Conservation (phyloP, 2,113 vertebrate species). For the Perca schrenkii region DNA sequence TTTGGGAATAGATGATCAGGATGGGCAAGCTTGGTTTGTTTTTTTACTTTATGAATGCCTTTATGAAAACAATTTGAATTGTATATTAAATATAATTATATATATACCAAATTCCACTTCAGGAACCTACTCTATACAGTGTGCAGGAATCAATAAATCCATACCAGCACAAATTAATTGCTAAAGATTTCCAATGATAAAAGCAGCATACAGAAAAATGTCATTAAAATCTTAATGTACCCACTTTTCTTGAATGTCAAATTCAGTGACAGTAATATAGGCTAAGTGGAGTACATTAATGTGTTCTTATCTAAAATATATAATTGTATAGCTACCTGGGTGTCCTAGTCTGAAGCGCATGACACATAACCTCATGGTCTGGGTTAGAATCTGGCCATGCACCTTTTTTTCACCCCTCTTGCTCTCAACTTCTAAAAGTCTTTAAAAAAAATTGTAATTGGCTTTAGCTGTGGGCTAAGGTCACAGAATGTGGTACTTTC, state of each 20-base stretch:
- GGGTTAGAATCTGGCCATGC: slow-evolving; percentile 18
- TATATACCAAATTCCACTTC: not conserved
- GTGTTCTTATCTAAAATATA: slow-evolving; percentile 34
- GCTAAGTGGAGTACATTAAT: slow-evolving; percentile 34
- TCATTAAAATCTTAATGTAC: slow-evolving; percentile 46
- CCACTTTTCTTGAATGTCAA: slow-evolving; percentile 44
- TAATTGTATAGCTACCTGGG: slow-evolving; percentile 17
- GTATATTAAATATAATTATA: slow-evolving; percentile 24
- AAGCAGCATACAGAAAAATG: slow-evolving; percentile 30
- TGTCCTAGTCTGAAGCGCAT: slow-evolving; percentile 35
- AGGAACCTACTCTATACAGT: slow-evolving; percentile 14
- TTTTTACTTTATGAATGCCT: slow-evolving; percentile 4
- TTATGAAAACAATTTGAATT: slow-evolving; percentile 40
- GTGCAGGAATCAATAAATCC: slow-evolving; percentile 41
- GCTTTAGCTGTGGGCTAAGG: slow-evolving; percentile 48
- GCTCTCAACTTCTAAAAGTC: slow-evolving; percentile 24
- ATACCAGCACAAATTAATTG: slow-evolving; percentile 40
- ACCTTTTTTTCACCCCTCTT: slow-evolving; percentile 20
- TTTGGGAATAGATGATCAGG: not conserved
- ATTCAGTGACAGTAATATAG: slow-evolving; percentile 39
- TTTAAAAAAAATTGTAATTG: slow-evolving; percentile 55
- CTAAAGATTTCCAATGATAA: slow-evolving; percentile 53
- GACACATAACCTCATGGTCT: slow-evolving; percentile 24
- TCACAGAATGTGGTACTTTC: slow-evolving; percentile 45
- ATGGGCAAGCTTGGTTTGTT: not conserved